Conservation (phyloP, 2,888 invertebrate species). For the Diogma glabrata region DNA sequence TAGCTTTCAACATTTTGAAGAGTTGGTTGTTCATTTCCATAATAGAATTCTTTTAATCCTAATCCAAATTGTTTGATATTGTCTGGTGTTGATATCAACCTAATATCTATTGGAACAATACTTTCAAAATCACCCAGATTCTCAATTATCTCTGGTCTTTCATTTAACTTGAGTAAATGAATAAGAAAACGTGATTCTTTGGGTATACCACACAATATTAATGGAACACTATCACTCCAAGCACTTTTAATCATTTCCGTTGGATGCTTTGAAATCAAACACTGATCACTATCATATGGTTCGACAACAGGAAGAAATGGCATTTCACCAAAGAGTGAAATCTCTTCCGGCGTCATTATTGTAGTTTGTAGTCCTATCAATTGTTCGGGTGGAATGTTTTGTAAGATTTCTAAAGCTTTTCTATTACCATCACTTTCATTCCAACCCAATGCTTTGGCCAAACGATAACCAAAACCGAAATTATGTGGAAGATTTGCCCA, state of each 20-base stretch:
- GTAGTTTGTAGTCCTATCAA: no score
- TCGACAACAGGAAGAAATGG: neutral
- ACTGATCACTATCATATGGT: neutral
- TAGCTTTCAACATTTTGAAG: neutral
- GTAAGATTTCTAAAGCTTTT: slow-evolving; percentile 4
- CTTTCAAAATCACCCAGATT: neutral
- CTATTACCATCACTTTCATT: neutral
- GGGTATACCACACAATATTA: neutral
- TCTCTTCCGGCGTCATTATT: no score
- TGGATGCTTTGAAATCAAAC: neutral
- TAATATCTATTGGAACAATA: neutral
- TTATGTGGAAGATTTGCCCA: slow-evolving; percentile 27
- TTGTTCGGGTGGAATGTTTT: no score
- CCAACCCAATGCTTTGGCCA: neutral
- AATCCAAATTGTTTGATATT: no score
- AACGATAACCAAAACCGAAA: no score
- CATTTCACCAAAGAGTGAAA: no score
- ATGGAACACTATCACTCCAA: neutral
- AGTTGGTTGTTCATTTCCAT: neutral
- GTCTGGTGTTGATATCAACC: no score
- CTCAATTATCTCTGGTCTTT: neutral
- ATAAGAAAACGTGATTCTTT: no score
- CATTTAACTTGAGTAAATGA: no score
- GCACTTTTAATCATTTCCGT: neutral
- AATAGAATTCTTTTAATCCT: neutral